phyloP scores from a whole-genome alignment of 2,888 invertebrate species.

The Dysmachus trigonus region DNA sequence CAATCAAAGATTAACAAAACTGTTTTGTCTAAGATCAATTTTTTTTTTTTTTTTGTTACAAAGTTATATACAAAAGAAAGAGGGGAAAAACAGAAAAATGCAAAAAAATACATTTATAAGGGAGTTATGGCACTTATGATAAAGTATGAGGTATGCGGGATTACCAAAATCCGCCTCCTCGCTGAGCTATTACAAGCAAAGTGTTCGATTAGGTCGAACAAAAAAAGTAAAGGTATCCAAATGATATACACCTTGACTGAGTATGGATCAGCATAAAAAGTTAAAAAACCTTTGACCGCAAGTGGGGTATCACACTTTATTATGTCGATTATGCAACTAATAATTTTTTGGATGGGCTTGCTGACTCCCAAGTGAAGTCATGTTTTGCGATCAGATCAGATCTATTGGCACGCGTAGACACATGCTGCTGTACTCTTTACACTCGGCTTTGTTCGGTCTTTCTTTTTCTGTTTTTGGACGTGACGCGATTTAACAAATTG shows the following conservation, averaged over 20 bases:
- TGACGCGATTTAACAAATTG: background rate
- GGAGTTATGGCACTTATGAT: background rate
- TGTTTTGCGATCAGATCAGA: background rate
- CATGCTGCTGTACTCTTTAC: background rate
- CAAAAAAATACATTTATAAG: background rate
- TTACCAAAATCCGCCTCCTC: background rate
- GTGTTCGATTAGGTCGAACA: background rate
- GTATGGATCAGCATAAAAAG: background rate
- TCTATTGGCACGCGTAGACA: conserved; percentile 10
- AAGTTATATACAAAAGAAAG: background rate
- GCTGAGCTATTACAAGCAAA: conserved; percentile 5
- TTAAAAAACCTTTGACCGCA: background rate
- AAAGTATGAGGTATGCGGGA: background rate
- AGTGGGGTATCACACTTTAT: background rate
- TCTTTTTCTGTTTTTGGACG: background rate
- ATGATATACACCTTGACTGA: background rate
- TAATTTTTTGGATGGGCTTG: background rate
- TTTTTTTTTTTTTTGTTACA: background rate
- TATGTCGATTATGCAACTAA: background rate
- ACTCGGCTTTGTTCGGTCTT: background rate
- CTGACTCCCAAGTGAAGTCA: background rate
- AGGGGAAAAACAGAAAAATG: background rate
- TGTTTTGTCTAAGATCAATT: background rate
- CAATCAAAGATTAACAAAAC: background rate
- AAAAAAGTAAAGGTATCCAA: conserved; percentile 1